phyloP scores from a whole-genome alignment of 2,888 invertebrate genomes.

The Xanthia togata region DNA sequence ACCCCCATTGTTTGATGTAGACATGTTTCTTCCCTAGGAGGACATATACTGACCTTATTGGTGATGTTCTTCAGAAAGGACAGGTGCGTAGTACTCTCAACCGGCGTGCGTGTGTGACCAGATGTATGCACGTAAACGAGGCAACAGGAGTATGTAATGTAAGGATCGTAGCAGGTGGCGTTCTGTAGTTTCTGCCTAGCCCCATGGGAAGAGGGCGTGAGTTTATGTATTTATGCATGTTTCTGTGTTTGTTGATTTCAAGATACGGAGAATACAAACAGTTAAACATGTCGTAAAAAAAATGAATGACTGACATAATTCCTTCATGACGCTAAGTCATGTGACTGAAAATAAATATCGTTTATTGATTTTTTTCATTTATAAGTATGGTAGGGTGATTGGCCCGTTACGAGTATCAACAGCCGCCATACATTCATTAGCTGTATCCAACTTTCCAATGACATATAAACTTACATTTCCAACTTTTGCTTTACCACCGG shows the following conservation, averaged over 20 bases:
- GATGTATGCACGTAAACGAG: too few relatives aligned
- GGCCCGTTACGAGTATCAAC: background rate
- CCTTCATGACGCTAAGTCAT: background rate
- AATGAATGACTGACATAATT: background rate
- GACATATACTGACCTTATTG: too few relatives aligned
- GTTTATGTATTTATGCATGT: too few relatives aligned
- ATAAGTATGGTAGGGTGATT: background rate
- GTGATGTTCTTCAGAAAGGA: too few relatives aligned
- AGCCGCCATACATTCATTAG: background rate
- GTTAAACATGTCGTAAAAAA: background rate
- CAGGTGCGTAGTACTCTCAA: too few relatives aligned
- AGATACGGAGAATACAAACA: background rate
- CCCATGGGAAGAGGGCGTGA: too few relatives aligned
- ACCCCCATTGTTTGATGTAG: constrained; percentile 34
- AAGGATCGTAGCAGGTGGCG: too few relatives aligned
- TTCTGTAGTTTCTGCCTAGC: too few relatives aligned
- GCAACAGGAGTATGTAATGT: too few relatives aligned
- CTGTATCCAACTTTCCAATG: background rate
- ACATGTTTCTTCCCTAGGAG: constrained; percentile 23
- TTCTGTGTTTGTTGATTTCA: constrained; percentile 37
- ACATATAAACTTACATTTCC: background rate
- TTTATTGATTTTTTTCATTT: constrained; percentile 30
- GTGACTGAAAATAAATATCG: background rate
- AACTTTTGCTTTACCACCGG: background rate
- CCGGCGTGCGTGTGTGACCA: too few relatives aligned